Conservation (phyloP, 2,797 vertebrate species). For the Takifugu ocellatus region DNA sequence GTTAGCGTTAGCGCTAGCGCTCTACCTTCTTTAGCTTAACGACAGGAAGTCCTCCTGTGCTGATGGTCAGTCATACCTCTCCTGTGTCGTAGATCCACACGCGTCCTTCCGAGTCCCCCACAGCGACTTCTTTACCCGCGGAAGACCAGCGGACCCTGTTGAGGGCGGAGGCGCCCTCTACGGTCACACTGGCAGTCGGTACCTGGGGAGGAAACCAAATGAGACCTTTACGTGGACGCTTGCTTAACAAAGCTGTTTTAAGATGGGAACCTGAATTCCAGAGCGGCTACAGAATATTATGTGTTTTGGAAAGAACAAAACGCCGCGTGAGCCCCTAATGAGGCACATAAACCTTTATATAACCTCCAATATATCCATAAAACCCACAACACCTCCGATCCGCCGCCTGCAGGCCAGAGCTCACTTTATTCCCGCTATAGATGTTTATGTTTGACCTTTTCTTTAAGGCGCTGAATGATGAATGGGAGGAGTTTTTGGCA, state of each 20-base stretch:
- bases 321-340: slow-evolving; percentile 1
- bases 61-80: slow-evolving; percentile 79
- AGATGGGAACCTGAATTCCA: neutral
- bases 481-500: neutral
- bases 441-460: slow-evolving; percentile 3
- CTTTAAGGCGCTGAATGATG: neutral
- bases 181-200: slow-evolving; percentile 90
- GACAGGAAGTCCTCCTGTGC: no score
- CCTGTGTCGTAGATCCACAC: slow-evolving; percentile 97
- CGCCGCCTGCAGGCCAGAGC: slow-evolving; percentile 17
- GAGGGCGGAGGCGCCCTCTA: slow-evolving; percentile 92
- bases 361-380: slow-evolving; percentile 23
- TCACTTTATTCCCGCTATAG: neutral
- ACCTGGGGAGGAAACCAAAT: slow-evolving; percentile 74
- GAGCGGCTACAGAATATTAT: neutral
- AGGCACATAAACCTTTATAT: slow-evolving; percentile 27
- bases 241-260: neutral
- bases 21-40: no score
- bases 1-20: neutral
- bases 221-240: neutral
- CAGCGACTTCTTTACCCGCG: slow-evolving; percentile 92
- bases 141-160: slow-evolving; percentile 95
- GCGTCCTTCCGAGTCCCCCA: slow-evolving; percentile 95
- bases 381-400: slow-evolving; percentile 14
- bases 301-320: slow-evolving; percentile 12